A percentile compares a stretch with the other conserved stretches of the same genome.
Conservation (phyloP, 2,888 invertebrate species). For the Erebia ligea region DNA sequence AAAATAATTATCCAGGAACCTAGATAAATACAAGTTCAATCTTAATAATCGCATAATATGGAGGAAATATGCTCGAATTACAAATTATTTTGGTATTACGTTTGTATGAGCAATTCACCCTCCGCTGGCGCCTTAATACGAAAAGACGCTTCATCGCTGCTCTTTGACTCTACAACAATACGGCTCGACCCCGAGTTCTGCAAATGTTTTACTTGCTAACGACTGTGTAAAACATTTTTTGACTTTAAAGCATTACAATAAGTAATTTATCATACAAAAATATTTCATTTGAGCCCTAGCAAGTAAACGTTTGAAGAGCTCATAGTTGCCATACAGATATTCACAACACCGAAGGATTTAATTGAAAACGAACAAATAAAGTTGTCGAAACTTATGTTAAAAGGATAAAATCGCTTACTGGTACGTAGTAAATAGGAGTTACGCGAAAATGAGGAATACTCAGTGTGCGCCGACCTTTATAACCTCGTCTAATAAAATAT, state of each 20-base stretch:
- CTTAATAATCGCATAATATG: too few relatives aligned
- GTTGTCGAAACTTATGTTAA: constrained; percentile 38
- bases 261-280: background rate
- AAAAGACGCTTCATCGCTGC: background rate
- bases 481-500: constrained; percentile 67
- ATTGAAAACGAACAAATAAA: constrained; percentile 29
- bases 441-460: constrained; percentile 38
- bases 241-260: background rate
- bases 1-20: too few relatives aligned
- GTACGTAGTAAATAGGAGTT: constrained; percentile 21
- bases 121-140: too few relatives aligned
- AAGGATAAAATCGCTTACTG: constrained; percentile 26
- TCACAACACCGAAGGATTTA: constrained; percentile 62
- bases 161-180: background rate
- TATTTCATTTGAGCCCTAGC: background rate
- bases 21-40: too few relatives aligned
- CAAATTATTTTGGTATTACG: too few relatives aligned
- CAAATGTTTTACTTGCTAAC: background rate
- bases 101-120: too few relatives aligned
- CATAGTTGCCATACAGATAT: constrained; percentile 52
- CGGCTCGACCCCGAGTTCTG: background rate
- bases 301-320: background rate
- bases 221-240: background rate
- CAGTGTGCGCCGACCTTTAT: constrained; percentile 63
- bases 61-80: too few relatives aligned